A percentile compares a stretch with the other conserved stretches of the same genome.
Evolutionary conservation across 2,113 vertebrate species (phyloP).

Genomic region (Danio rerio): GRCz12tu NC_133182.1:11229501-11230000

Average conservation of each 20-base stretch:
- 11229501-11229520: constrained; percentile 33
- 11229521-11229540: background rate
- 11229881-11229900: background rate
- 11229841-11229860: background rate
- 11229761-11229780: background rate
- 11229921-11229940: background rate
- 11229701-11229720: background rate
- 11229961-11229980: too few species aligned
- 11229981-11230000: too few species aligned
- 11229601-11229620: background rate
- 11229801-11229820: constrained; percentile 9
- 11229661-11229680: background rate
- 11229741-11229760: background rate
- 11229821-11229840: background rate
- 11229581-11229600: constrained; percentile 1
- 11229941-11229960: background rate
- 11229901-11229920: background rate
- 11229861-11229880: background rate
- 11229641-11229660: constrained; percentile 15
- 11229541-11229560: background rate
- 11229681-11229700: background rate
- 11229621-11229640: background rate
- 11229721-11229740: constrained; percentile 4
- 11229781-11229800: background rate
- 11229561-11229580: background rate